Conservation (phyloP, 2,113 vertebrate species). For the Odontophorus gujanensis region DNA sequence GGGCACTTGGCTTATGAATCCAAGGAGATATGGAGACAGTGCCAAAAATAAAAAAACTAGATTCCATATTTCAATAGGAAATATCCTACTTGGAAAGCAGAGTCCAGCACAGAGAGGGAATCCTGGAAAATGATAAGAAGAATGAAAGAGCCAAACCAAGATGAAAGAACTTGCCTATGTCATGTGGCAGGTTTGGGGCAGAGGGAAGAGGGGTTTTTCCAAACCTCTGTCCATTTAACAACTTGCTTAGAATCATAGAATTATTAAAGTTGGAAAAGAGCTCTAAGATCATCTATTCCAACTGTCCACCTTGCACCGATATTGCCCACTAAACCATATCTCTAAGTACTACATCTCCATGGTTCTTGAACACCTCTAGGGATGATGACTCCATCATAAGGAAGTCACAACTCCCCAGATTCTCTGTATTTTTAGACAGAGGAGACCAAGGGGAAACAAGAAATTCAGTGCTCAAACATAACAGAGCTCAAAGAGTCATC, state of each 20-base stretch:
- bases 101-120: neutral
- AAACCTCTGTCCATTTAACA: neutral
- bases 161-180: neutral
- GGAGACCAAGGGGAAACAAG: neutral
- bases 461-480: neutral
- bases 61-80: neutral
- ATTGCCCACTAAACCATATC: too few relatives aligned
- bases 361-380: too few relatives aligned
- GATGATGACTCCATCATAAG: too few relatives aligned
- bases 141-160: neutral
- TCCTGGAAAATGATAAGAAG: neutral
- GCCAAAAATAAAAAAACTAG: neutral
- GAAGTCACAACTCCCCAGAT: neutral
- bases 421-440: neutral
- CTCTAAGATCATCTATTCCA: too few relatives aligned
- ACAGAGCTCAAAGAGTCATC: neutral
- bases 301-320: too few relatives aligned
- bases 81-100: neutral
- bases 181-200: neutral
- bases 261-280: too few relatives aligned
- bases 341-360: too few relatives aligned
- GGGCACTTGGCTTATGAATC: neutral
- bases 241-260: neutral
- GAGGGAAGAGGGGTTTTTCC: neutral
- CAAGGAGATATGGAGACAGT: neutral